phyloP scores from a whole-genome alignment of 2,113 vertebrate species.

The Cairina moschata region DNA sequence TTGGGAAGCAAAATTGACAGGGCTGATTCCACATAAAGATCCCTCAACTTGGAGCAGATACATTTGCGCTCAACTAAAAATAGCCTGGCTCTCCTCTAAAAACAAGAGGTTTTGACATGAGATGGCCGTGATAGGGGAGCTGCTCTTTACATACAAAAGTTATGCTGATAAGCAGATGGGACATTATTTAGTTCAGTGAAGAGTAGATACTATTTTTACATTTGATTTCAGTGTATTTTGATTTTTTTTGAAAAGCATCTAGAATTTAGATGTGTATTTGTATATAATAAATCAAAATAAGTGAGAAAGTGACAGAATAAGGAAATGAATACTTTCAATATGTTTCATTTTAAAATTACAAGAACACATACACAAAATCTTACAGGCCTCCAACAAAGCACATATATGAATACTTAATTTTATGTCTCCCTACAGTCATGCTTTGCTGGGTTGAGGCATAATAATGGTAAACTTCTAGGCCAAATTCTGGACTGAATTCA shows the following conservation, averaged over 20 bases:
- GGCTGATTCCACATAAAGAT: neutral
- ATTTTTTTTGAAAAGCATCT: neutral
- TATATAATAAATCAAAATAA: conserved; percentile 37
- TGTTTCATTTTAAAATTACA: conserved; percentile 53
- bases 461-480: conserved; percentile 60
- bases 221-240: conserved; percentile 12
- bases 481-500: conserved; percentile 62
- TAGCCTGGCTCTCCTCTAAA: neutral
- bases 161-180: neutral
- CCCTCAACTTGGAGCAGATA: neutral
- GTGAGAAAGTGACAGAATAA: conserved; percentile 31
- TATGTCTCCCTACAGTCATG: conserved; percentile 52
- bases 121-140: neutral
- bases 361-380: conserved; percentile 37
- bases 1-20: neutral
- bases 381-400: conserved; percentile 54
- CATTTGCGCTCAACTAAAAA: neutral
- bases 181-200: neutral
- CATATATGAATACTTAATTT: conserved; percentile 48
- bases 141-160: neutral
- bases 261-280: neutral
- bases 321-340: conserved; percentile 18
- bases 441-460: conserved; percentile 60
- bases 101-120: neutral
- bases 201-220: neutral